Evolutionary conservation across 2,888 invertebrate species (phyloP), one percentile per base, ranked within the genome.

Genomic region (Syrista parreyssii): DNA sequence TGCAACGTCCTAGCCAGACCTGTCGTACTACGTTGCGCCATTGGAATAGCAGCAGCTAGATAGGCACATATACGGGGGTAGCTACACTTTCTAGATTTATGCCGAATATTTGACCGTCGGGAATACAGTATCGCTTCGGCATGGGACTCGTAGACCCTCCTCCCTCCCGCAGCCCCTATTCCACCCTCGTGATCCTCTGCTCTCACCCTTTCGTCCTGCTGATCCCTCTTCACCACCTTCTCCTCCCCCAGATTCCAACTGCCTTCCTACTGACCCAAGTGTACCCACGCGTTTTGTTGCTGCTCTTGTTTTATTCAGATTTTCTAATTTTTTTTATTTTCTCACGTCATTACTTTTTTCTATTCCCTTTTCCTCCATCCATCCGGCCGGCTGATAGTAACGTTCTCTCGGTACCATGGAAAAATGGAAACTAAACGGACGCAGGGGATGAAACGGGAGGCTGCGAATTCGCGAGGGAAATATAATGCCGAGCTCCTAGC

Each of bases 101-200:
- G 80, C 78, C 71, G 80, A 82, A 82, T 82, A 82, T 82, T 79
- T 80, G 81, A 55, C 23, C 55, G 55, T 55, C 55, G 55, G 55
- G 55, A 55, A 55, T 78, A 78, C 82, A 36, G 72, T 75, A 81
- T 81, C 77, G 55, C 55, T 55, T 23, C 23, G 55, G 55, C 55
- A 9, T 2, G 55, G 55, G 55, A 55, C 55, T 55, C 55, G 55
- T 55, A 55, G 55, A 55, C 23, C 55, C 55, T 55, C 55, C 6
- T 40, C 15, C 40, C 40, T 23, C 40, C 40, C 1, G 6, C 15
- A 2, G 40, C 40, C 40, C 23, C 40, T 40, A 0, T 9, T 23
- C 55, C 55, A 23, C 9, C 55, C 55, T 55, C 55, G 6, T 23
- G 55, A 55, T 55, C 55, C 55, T 55, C 55, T 3, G 23, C 23